These are phyloP conservation scores for Elephantulus edwardii DNA, from an alignment of 2,113 vertebrate species.

Conservation along the genomic window DNA sequence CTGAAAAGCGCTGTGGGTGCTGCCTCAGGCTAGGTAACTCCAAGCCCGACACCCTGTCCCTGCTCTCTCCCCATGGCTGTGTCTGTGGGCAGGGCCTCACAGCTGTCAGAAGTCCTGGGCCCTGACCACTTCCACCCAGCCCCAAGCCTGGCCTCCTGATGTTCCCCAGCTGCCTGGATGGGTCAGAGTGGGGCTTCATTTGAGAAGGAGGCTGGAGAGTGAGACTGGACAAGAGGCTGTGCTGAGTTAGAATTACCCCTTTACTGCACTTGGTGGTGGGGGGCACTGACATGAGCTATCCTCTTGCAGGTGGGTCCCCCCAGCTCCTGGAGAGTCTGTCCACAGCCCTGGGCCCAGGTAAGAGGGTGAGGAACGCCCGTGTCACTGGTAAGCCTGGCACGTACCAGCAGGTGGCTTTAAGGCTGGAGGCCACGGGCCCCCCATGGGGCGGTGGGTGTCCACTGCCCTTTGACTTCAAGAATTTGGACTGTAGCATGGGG, in stretches of 20 bases:
- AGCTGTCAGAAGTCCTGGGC: neutral
- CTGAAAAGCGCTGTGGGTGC: neutral
- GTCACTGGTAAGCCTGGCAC: neutral
- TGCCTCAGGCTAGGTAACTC: neutral
- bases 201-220: neutral
- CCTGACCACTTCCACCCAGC: neutral
- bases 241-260: too few species aligned
- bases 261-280: neutral
- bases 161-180: neutral
- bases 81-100: too few species aligned
- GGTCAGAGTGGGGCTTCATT: neutral
- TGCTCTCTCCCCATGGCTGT: neutral
- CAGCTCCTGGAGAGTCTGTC: neutral
- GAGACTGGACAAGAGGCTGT: too few species aligned
- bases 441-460: rapidly evolving
- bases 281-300: neutral
- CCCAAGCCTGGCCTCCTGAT: neutral
- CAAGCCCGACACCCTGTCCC: neutral
- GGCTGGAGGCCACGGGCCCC: too few species aligned
- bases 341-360: slow-evolving; percentile 31
- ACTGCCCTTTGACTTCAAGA: neutral
- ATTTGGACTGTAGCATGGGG: neutral
- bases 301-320: slow-evolving; percentile 55
- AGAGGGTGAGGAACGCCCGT: neutral
- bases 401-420: neutral